phyloP scores from a whole-genome alignment of 1,140 invertebrate species.

The Sarcophaga bullata region DNA sequence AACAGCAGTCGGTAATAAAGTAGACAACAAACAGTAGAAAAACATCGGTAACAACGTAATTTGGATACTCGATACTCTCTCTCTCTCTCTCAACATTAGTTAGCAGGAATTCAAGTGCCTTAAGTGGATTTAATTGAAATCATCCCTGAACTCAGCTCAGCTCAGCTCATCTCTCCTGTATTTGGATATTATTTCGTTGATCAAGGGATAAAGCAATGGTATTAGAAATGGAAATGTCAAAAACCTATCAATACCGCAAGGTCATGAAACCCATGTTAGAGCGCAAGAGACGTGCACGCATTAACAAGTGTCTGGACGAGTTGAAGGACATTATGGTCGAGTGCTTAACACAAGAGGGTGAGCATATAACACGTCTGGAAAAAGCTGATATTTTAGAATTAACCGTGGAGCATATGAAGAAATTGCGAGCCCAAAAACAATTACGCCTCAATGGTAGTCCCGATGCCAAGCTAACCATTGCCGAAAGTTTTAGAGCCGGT shows the following conservation, averaged over 20 bases:
- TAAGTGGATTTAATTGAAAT: background rate
- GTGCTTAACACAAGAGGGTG: conserved; percentile 71
- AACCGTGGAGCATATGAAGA: conserved; percentile 85
- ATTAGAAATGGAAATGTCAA: conserved; percentile 67
- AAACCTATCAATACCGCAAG: conserved; percentile 73
- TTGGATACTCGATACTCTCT: too few relatives aligned
- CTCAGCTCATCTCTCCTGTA: too few relatives aligned
- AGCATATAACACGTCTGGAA: conserved; percentile 86
- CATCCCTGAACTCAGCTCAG: too few relatives aligned
- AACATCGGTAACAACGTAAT: background rate
- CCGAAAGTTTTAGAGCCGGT: conserved; percentile 78
- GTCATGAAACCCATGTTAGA: conserved; percentile 86
- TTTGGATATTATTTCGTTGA: background rate
- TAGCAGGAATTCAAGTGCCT: background rate
- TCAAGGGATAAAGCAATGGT: conserved; percentile 50
- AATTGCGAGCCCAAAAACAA: conserved; percentile 75
- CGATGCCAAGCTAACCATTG: conserved; percentile 67
- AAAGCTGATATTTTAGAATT: conserved; percentile 92
- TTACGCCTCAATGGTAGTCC: conserved; percentile 54
- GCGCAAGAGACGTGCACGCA: conserved; percentile 86
- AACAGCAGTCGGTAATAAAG: conserved; percentile 44
- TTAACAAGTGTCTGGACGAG: conserved; percentile 88
- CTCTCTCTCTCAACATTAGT: too few relatives aligned
- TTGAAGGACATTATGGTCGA: conserved; percentile 83
- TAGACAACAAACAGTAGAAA: background rate